These are phyloP conservation scores for Calyptommatus sinebrachiatus DNA, from an alignment of 2,113 vertebrate species.

Conservation along the genomic window DNA sequence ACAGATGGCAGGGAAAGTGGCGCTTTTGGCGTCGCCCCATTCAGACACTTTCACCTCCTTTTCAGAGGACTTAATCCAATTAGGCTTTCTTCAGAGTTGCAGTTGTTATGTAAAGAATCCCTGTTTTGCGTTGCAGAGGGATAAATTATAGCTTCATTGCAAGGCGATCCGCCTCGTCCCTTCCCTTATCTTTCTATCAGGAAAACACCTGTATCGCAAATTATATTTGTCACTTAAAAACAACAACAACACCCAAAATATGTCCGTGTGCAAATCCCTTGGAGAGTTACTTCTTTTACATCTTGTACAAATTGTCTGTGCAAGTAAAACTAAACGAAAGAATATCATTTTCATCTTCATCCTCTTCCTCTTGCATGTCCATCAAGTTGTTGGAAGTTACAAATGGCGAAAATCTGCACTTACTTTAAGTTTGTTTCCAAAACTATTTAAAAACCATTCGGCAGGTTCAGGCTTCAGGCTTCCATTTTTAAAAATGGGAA, in stretches of 20 bases:
- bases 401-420: neutral
- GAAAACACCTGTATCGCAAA: neutral
- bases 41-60: slow-evolving; percentile 63
- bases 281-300: too few species aligned
- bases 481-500: neutral
- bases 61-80: slow-evolving; percentile 77
- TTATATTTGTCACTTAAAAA: too few species aligned
- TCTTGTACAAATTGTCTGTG: neutral
- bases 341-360: neutral
- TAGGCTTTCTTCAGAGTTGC: slow-evolving; percentile 72
- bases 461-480: neutral
- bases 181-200: neutral
- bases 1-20: slow-evolving; percentile 56
- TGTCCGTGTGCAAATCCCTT: neutral
- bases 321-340: neutral
- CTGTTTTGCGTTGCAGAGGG: slow-evolving; percentile 32
- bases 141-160: slow-evolving; percentile 56
- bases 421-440: neutral
- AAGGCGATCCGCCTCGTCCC: neutral
- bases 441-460: neutral
- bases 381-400: too few species aligned
- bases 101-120: slow-evolving; percentile 75
- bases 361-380: too few species aligned
- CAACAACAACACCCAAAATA: too few species aligned
- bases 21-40: slow-evolving; percentile 51